These are phyloP conservation scores for Porites cylindrica DNA, from an alignment of 92 coral and sea anemone genomes.

Conservation along the genomic window DNA sequence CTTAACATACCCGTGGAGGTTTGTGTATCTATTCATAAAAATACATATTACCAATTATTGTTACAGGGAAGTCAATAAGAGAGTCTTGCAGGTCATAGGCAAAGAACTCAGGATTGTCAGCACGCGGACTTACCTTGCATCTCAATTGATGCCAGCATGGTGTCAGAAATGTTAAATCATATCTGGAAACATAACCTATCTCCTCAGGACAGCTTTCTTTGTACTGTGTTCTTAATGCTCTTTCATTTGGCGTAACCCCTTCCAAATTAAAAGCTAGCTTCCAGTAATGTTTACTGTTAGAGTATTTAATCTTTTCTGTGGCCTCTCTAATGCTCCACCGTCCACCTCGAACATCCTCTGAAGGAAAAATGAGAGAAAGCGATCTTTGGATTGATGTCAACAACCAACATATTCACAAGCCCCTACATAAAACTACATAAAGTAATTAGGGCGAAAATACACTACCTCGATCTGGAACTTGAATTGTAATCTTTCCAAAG, in stretches of 20 bases:
- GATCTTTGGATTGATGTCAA: neutral
- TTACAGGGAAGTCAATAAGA: too few species aligned
- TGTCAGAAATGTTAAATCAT: neutral
- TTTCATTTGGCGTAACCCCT: neutral
- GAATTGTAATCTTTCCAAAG: too few species aligned
- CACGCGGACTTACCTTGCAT: neutral
- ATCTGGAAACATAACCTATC: neutral
- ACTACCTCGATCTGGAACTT: too few species aligned
- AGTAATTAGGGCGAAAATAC: too few species aligned
- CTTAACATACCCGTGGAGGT: too few species aligned
- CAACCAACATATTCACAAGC: too few species aligned
- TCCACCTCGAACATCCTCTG: neutral
- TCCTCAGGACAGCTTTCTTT: neutral
- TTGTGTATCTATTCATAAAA: too few species aligned
- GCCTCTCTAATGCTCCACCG: neutral
- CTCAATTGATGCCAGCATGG: neutral
- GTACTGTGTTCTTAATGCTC: neutral
- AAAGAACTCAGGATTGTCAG: too few species aligned
- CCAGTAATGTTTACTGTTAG: neutral
- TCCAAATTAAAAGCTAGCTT: neutral
- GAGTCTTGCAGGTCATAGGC: too few species aligned
- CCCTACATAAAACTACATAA: too few species aligned
- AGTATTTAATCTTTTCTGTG: neutral
- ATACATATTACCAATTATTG: too few species aligned
- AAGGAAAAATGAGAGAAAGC: neutral